phyloP scores from a whole-genome alignment of 2,113 vertebrate genomes.

The Asarcornis scutulata region DNA sequence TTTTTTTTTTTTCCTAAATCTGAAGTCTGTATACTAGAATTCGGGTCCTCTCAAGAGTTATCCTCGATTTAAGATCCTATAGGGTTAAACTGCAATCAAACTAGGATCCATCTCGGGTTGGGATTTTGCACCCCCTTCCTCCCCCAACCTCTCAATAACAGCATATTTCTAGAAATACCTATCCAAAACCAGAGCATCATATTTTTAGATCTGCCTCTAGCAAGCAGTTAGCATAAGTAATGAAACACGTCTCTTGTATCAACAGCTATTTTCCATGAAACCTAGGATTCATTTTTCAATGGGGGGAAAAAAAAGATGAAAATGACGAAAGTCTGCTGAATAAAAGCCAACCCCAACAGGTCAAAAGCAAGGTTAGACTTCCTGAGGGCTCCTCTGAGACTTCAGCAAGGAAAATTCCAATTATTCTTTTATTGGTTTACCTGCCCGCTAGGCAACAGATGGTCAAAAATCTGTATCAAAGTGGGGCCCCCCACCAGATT shows the following conservation, averaged over 20 bases:
- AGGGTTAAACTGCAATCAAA: background rate
- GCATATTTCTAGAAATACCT: background rate
- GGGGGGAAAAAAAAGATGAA: background rate
- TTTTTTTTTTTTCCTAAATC: background rate
- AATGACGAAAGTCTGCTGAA: background rate
- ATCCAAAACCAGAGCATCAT: background rate
- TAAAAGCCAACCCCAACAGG: background rate
- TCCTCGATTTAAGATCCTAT: background rate
- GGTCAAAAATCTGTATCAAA: conserved; percentile 4
- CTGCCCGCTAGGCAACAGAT: conserved; percentile 31
- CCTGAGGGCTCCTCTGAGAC: background rate
- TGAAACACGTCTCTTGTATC: background rate
- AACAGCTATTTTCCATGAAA: background rate
- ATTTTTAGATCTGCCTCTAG: background rate
- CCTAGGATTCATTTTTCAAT: background rate
- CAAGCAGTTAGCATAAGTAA: background rate
- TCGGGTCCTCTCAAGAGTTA: background rate
- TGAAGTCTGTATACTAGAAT: background rate
- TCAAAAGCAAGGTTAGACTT: conserved; percentile 45
- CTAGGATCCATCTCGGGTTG: background rate
- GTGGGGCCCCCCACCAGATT: background rate
- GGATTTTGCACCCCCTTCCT: too few species aligned
- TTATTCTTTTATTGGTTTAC: conserved; percentile 35
- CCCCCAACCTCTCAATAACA: background rate
- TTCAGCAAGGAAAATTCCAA: conserved; percentile 14